Base-by-base conservation (phyloP, 2,797 vertebrate genomes). In the Enoplosus armatus region DNA sequence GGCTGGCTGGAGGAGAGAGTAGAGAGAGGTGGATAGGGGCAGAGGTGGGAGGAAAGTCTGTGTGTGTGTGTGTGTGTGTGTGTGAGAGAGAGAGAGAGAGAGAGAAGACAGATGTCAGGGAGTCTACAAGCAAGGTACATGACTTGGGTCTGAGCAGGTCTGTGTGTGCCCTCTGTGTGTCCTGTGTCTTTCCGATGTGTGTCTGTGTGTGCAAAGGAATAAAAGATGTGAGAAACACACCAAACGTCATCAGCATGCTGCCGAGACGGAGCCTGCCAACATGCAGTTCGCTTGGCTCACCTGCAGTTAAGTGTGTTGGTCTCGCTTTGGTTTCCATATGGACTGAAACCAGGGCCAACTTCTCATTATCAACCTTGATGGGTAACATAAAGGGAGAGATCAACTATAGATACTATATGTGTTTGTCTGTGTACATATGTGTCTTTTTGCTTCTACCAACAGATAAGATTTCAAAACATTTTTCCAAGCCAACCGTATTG, bases 101-200 rank as follows among this genome's bases (percentile, higher is more conserved):
- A 14, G 35, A 66, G 85, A 81, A 77, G 83, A 90, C 83, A 83
- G 89, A 91, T 91, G 86, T 90, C 89, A 85, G 61, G 72, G 83
- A 80, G 65, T 79, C 82, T 80, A 75, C 56, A 53, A 80, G 75
- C 69, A 33, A 77, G 75, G 86, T 77, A 74, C 90, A 90, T 83
- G 88, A 86, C 88, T 91, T 85, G 83, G 82, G 83, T 87, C 74
- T 89, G 85, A 90, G 77, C 75, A 88, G 85, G 83, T 83, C 69
- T 78, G 62, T 20, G n/a, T 72, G 55, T 59, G 82, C 73, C 88
- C 81, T 87, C 62, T 84, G 72, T 63, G 85, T 77, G 82, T 86
- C 78, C 76, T 87, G 22, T 87, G 77, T 71, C 76, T 78, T 84
- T 82, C 66, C 3, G 60, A 12, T 47, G 56, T 80, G 66, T 81